A percentile compares a stretch with the other conserved stretches of the same genome.
phyloP scores from a whole-genome alignment of 2,888 invertebrate species.

The Habroteleia sp. region DNA sequence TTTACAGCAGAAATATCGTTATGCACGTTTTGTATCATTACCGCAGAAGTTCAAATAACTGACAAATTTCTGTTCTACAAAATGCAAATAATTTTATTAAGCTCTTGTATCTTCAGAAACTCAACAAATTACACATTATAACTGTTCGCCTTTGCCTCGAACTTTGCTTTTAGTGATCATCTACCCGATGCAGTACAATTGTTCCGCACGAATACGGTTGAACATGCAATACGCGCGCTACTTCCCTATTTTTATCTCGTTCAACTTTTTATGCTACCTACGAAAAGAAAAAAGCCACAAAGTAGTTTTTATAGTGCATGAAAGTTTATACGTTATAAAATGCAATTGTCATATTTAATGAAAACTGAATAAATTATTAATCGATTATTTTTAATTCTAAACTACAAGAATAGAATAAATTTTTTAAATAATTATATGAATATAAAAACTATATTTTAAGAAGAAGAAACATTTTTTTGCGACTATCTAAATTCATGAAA shows the following conservation, averaged over 20 bases:
- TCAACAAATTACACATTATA: conserved; percentile 59
- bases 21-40: conserved; percentile 23
- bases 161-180: conserved; percentile 62
- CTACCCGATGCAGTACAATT: conserved; percentile 59
- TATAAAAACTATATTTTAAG: no score
- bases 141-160: conserved; percentile 54
- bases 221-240: conserved; percentile 50
- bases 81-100: conserved; percentile 62
- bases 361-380: no score
- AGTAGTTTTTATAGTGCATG: conserved; percentile 38
- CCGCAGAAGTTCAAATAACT: conserved; percentile 44
- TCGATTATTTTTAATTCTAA: no score
- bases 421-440: no score
- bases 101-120: conserved; percentile 49
- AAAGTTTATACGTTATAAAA: conserved; percentile 28
- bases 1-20: conserved; percentile 4
- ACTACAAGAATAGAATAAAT: no score
- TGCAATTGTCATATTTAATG: conserved; percentile 8
- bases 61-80: conserved; percentile 42
- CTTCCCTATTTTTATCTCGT: conserved; percentile 60
- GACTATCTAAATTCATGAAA: no score
- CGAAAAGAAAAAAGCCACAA: conserved; percentile 36
- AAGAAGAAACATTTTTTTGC: no score
- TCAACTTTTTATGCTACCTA: conserved; percentile 52
- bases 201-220: conserved; percentile 63